Conservation (phyloP, 2,888 invertebrate genomes). For the Lochmaea crataegi region DNA sequence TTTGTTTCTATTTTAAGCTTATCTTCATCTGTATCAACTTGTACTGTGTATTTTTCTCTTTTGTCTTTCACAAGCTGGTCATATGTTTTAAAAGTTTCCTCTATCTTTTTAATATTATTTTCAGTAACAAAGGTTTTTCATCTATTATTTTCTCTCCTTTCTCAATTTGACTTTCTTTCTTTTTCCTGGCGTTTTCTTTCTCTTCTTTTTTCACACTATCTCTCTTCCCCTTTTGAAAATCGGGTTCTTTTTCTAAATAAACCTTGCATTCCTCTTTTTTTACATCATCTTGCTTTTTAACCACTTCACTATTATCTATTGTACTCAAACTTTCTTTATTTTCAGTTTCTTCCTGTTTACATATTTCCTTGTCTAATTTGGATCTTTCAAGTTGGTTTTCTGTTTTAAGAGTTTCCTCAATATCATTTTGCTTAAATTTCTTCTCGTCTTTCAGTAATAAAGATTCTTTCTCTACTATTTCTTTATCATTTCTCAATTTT, state of each 20-base stretch:
- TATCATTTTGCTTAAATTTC: background rate
- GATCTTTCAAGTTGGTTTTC: background rate
- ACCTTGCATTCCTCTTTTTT: slow-evolving; percentile 36
- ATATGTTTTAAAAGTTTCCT: background rate
- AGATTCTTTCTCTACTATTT: no score
- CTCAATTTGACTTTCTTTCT: background rate
- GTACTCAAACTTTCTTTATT: slow-evolving; percentile 30
- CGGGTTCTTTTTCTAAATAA: slow-evolving; percentile 20
- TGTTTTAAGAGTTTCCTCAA: background rate
- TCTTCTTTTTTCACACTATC: slow-evolving; percentile 37
- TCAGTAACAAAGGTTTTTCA: no score
- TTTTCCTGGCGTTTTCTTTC: slow-evolving; percentile 10
- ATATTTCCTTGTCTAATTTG: background rate
- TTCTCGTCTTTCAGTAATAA: no score
- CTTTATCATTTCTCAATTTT: no score
- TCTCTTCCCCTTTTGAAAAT: slow-evolving; percentile 23
- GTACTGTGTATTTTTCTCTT: slow-evolving; percentile 2
- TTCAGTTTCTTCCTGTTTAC: slow-evolving; percentile 32
- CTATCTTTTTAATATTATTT: no score
- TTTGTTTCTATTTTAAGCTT: slow-evolving; percentile 35
- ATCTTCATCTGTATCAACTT: slow-evolving; percentile 23
- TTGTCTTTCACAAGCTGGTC: background rate
- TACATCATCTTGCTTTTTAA: slow-evolving; percentile 38
- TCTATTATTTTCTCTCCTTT: no score
- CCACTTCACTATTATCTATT: slow-evolving; percentile 34